Conservation (phyloP, 2,888 invertebrate species). For the Blera fallax region DNA sequence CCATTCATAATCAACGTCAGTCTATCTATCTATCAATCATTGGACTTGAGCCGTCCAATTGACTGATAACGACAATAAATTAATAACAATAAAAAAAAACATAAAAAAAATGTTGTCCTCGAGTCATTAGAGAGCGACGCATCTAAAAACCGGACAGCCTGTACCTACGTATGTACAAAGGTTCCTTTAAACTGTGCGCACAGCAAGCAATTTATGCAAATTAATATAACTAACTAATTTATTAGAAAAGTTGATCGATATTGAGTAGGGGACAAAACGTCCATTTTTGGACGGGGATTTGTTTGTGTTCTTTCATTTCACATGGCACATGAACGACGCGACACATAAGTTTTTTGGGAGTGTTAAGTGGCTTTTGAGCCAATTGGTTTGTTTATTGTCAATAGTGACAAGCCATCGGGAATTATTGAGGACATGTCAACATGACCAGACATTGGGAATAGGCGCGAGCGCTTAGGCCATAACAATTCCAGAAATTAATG, state of each 20-base stretch:
- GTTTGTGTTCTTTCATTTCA: constrained; percentile 11
- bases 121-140: background rate
- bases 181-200: constrained; percentile 12
- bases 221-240: constrained; percentile 40
- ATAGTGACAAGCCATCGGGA: constrained; percentile 47
- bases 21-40: constrained; percentile 66
- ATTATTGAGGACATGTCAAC: constrained; percentile 56
- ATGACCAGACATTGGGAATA: background rate
- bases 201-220: constrained; percentile 57
- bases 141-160: background rate
- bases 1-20: constrained; percentile 50
- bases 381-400: constrained; percentile 65
- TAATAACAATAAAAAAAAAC: constrained; percentile 25
- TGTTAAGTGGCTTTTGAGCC: constrained; percentile 54
- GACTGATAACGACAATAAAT: constrained; percentile 68
- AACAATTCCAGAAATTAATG: constrained; percentile 43
- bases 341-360: constrained; percentile 26
- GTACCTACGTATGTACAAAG: too few species aligned
- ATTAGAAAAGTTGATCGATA: constrained; percentile 40
- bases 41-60: constrained; percentile 30
- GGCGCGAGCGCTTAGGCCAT: constrained; percentile 1
- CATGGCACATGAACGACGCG: constrained; percentile 38
- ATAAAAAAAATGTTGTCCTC: constrained; percentile 5
- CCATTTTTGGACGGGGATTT: background rate
- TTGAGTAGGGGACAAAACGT: constrained; percentile 1